Conservation (phyloP, 2,797 vertebrate genomes). For the Yasuhikotakia modesta region DNA sequence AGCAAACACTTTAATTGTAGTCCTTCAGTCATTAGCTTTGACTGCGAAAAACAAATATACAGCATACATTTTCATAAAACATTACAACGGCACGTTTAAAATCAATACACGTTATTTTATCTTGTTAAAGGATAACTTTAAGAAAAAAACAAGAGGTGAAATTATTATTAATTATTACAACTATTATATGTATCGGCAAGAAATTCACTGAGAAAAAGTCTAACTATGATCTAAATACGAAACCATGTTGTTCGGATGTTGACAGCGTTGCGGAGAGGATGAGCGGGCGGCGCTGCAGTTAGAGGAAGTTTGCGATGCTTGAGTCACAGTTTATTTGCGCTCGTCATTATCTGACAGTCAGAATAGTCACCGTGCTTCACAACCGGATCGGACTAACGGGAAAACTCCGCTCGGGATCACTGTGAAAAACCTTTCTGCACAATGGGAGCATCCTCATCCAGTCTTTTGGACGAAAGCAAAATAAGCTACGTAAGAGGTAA, state of each 20-base stretch:
- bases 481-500: constrained; percentile 85
- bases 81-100: background rate
- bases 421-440: constrained; percentile 42
- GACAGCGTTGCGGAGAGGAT: constrained; percentile 4
- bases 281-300: constrained; percentile 55
- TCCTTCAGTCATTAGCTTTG: too few species aligned
- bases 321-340: constrained; percentile 25
- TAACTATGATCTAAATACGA: background rate
- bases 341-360: constrained; percentile 42
- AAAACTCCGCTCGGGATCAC: constrained; percentile 26
- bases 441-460: constrained; percentile 85
- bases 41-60: too few species aligned
- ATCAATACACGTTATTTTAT: background rate
- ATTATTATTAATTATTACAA: background rate
- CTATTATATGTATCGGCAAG: too few species aligned
- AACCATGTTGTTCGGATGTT: constrained; percentile 15
- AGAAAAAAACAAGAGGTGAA: background rate
- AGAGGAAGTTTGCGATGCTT: constrained; percentile 41
- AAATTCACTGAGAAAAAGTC: background rate
- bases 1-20: background rate
- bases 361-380: constrained; percentile 19
- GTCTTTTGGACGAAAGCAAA: constrained; percentile 84
- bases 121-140: background rate
- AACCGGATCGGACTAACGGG: constrained; percentile 9
- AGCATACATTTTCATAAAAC: background rate